Evolutionary conservation across 2,888 invertebrate species (phyloP), one percentile per base, ranked within the genome.

Genomic region (Amphipyra tragopoginis): DNA sequence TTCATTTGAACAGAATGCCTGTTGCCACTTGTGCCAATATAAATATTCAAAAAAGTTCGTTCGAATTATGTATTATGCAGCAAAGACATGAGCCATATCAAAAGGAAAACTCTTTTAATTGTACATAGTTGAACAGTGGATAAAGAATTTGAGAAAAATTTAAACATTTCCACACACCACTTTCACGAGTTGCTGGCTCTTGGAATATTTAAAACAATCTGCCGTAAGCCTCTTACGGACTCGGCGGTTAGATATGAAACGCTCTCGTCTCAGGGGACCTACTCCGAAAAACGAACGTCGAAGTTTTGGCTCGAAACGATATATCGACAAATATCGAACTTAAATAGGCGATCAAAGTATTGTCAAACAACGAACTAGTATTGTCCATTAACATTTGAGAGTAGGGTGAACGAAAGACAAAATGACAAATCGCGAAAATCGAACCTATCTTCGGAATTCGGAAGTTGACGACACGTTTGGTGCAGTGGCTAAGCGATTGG

Each of bases 141-240:
- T 36, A 7, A 10, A 36, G 36, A 36, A 36, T 29, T 29, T 29
- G 29, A 0, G 29, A 1, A 36, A 36, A 7, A 9, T 29, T 29
- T 29, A 29, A 8, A 3, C 47, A 34, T 51, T 5, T 60, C 34
- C 15, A n/a, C 44, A n/a, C 21, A 49, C 40, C 38, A 42, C 13
- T 33, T 47, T 42, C 29, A 10, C 2, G 3, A 36, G 5, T 5
- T 7, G 36, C 36, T 21, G 21, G 21, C 21, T 21, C 21, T 36
- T 36, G 36, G 11, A 14, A 66, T 57, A 47, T 57, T 62, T 11
- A 40, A 59, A 71, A 55, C 8, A 63, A 64, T 62, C 15, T 33
- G 15, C 26, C 50, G 3, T 68, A 60, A 75, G 54, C 65, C 47
- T 51, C 74, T 75, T 72, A 72, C 6, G 15, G 38, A 36, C 52